Base-by-base conservation (phyloP, 2,797 vertebrate species). In the Pitangus sulphuratus region DNA sequence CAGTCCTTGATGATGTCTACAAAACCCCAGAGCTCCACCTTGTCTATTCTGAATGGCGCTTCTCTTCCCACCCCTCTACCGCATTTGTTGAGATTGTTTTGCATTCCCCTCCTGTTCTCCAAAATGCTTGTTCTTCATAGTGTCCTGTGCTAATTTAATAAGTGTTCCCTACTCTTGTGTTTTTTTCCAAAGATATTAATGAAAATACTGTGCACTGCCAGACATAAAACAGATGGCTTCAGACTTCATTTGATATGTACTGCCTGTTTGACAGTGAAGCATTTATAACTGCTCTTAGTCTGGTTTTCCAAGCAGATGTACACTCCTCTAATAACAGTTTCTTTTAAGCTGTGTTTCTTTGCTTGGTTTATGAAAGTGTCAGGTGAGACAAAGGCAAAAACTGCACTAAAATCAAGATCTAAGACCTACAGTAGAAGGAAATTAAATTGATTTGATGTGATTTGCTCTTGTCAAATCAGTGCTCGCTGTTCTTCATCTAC, bases 161-260 rank as follows among this genome's bases (percentile, higher is more conserved):
- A 94, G 77, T 44, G 77, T 93, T 96, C 90, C 16, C 70, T 90
- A 33, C 25, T 86, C 58, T 68, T 76, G 18, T 3, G 0, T 4
- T 62, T 72, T 84, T 74, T 85, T 56, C 9, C 30, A n/a, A 86
- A 95, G 50, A 84, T 92, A 95, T 94, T 96, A 95, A 93, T 94
- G 93, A 97, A 95, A 97, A 95, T 92, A 95, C 92, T 91, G 91
- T 87, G 76, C 8, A 16, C 80, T 95, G 94, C 94, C 95, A 96
- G 95, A 97, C 92, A 94, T 51, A 93, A 96, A 97, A 94, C 96
- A 97, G 95, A 96, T 97, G 96, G 94, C 84, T 96, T 94, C 88
- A 97, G 93, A 95, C 92, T 95, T 93, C 88, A 90, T 96, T 97
- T 92, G 96, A 95, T 94, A 92, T 1, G 1, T 95, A 87, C 88